A percentile compares a stretch with the other conserved stretches of the same genome.
phyloP scores from a whole-genome alignment of 2,888 invertebrate species.

The Apodemia duryi region DNA sequence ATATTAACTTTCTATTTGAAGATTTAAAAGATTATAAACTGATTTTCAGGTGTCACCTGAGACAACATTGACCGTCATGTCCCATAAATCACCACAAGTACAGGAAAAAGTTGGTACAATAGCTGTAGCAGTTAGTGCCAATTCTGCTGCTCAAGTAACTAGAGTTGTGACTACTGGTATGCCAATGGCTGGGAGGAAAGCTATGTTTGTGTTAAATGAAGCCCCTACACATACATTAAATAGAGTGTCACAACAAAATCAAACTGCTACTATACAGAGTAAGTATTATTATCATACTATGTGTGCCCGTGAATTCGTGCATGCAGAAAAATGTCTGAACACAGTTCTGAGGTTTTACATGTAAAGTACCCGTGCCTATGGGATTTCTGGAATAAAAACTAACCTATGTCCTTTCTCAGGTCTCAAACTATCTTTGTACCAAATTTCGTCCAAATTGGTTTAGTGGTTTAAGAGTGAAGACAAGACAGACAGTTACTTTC shows the following conservation, averaged over 20 bases:
- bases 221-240: conserved; percentile 61
- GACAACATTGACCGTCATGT: conserved; percentile 73
- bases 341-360: no score
- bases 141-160: conserved; percentile 64
- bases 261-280: conserved; percentile 73
- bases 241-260: conserved; percentile 70
- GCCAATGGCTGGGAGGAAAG: conserved; percentile 55
- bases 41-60: conserved; percentile 70
- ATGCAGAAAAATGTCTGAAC: no score
- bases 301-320: no score
- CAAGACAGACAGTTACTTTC: no score
- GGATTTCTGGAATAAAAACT: no score
- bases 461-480: no score
- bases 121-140: conserved; percentile 58
- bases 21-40: background rate
- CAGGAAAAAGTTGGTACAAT: conserved; percentile 72
- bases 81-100: conserved; percentile 71
- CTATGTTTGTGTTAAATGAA: conserved; percentile 75
- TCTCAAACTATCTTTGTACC: no score
- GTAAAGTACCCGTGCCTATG: no score
- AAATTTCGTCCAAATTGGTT: no score
- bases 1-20: background rate
- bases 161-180: conserved; percentile 64
- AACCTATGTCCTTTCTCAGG: no score
- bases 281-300: conserved; percentile 35